Conservation (phyloP, 1,140 invertebrate genomes). For the Charaxes varanes region DNA sequence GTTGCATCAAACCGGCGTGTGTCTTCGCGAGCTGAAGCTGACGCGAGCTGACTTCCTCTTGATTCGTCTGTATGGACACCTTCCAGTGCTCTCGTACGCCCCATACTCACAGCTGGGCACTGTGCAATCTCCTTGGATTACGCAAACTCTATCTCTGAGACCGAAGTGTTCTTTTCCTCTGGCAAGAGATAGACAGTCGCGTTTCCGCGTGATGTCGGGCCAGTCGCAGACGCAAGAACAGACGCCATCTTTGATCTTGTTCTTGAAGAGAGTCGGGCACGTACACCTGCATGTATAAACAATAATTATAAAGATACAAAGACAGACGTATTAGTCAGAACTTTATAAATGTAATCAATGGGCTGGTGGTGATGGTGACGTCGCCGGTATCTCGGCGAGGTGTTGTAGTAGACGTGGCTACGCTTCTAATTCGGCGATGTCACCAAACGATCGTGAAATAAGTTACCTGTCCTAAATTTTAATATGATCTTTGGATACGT, state of each 20-base stretch:
- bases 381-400: no score
- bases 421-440: no score
- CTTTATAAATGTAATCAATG: no score
- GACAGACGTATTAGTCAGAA: no score
- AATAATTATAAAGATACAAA: background rate
- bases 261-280: slow-evolving; percentile 81
- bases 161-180: slow-evolving; percentile 82
- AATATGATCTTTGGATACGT: no score
- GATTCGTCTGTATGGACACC: slow-evolving; percentile 76
- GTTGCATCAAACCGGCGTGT: slow-evolving; percentile 16
- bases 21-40: slow-evolving; percentile 26
- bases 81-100: slow-evolving; percentile 77
- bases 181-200: slow-evolving; percentile 79
- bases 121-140: slow-evolving; percentile 78
- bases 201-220: slow-evolving; percentile 69
- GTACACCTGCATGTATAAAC: slow-evolving; percentile 77
- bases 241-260: slow-evolving; percentile 73
- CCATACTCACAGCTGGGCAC: slow-evolving; percentile 82
- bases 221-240: slow-evolving; percentile 82
- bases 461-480: no score
- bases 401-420: no score
- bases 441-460: no score
- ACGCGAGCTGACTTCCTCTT: no score
- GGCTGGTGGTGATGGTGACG: no score
- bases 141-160: slow-evolving; percentile 80